phyloP scores from a whole-genome alignment of 1,140 invertebrate genomes.

The Lepidurus apus region DNA sequence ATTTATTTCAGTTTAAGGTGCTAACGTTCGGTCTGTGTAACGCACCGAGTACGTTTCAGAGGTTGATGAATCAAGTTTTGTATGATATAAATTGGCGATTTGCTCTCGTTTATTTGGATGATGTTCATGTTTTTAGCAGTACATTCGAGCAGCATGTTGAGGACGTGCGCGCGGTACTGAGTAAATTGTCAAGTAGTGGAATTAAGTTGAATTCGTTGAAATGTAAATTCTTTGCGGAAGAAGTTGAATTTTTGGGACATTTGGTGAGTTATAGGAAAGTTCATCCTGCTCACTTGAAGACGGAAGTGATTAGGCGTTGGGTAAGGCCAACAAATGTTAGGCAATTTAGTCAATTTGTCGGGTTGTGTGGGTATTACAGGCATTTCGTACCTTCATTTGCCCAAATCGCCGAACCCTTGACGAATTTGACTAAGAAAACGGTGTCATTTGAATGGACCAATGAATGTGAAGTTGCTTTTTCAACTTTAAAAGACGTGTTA shows the following conservation, averaged over 20 bases:
- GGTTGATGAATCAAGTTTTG: slow-evolving; percentile 43
- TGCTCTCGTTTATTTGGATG: slow-evolving; percentile 46
- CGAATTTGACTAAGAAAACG: no score
- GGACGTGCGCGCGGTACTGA: slow-evolving; percentile 42
- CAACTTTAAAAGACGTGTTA: slow-evolving; percentile 28
- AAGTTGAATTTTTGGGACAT: slow-evolving; percentile 37
- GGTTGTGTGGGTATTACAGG: no score
- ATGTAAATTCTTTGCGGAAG: slow-evolving; percentile 37
- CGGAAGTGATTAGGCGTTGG: no score
- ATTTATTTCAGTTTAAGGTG: slow-evolving; percentile 45
- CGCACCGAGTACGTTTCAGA: slow-evolving; percentile 46
- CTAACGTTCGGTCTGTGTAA: slow-evolving; percentile 49
- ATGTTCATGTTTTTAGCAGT: slow-evolving; percentile 44
- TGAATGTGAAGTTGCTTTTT: not conserved
- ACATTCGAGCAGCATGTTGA: slow-evolving; percentile 42
- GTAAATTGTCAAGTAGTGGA: slow-evolving; percentile 35
- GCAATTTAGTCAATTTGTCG: no score
- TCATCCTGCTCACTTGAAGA: slow-evolving; percentile 42
- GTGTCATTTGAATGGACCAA: slow-evolving; percentile 1
- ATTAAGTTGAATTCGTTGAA: slow-evolving; percentile 37
- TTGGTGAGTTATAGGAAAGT: slow-evolving; percentile 41
- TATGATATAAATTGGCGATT: slow-evolving; percentile 35
- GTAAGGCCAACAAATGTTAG: no score
- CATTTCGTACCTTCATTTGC: no score
- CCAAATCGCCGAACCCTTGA: no score